Evolutionary conservation across 2,797 vertebrate genomes (phyloP).

Genomic region (Chanos chanos): DNA sequence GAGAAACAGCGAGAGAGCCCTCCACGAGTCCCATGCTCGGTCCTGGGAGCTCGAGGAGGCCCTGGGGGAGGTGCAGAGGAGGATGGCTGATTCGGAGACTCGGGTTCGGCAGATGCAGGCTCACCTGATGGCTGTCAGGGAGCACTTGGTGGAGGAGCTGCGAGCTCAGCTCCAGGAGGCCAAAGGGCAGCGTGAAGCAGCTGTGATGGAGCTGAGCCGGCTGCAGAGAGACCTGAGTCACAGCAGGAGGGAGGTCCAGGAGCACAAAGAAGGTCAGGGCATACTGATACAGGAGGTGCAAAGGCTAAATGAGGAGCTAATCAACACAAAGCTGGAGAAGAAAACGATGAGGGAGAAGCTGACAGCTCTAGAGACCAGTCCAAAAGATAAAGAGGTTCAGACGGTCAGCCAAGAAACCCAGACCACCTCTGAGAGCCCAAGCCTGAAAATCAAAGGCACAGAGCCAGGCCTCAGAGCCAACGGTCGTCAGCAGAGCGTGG

Average conservation of each 20-base stretch:
- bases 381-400: conserved; percentile 53
- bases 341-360: conserved; percentile 54
- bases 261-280: conserved; percentile 66
- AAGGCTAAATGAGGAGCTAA: conserved; percentile 69
- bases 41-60: conserved; percentile 80
- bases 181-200: conserved; percentile 73
- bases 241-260: conserved; percentile 66
- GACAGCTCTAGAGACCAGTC: conserved; percentile 41
- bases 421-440: conserved; percentile 26
- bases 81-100: conserved; percentile 81
- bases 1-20: conserved; percentile 62
- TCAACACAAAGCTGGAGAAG: conserved; percentile 63
- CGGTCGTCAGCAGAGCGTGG: conserved; percentile 2
- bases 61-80: conserved; percentile 78
- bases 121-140: conserved; percentile 79
- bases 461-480: conserved; percentile 24
- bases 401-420: conserved; percentile 25
- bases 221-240: conserved; percentile 73
- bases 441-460: conserved; percentile 17
- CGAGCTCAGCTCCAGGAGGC: conserved; percentile 74
- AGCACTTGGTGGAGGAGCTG: conserved; percentile 73
- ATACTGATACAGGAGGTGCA: conserved; percentile 69
- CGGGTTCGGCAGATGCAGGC: conserved; percentile 84
- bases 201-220: conserved; percentile 72
- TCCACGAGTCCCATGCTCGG: conserved; percentile 72